Conservation (phyloP, 2,888 invertebrate species). For the Lycophotia porphyrea region DNA sequence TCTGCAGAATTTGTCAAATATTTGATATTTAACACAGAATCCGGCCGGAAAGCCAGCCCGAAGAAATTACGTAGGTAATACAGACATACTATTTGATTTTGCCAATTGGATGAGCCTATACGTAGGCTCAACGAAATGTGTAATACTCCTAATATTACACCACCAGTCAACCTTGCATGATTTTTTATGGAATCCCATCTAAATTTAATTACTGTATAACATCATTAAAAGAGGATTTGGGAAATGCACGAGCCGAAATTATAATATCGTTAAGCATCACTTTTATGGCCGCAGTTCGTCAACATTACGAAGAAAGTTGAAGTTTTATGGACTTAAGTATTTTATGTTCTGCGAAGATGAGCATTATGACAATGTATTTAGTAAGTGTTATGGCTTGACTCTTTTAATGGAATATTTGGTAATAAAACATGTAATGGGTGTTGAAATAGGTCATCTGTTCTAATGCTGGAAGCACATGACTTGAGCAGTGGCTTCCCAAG, state of each 20-base stretch:
- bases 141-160: not conserved
- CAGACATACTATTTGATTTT: not conserved
- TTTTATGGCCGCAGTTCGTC: conserved; percentile 54
- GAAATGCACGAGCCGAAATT: conserved; percentile 28
- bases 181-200: conserved; percentile 12
- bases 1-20: not conserved
- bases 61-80: not conserved
- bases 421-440: conserved; percentile 18
- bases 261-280: conserved; percentile 44
- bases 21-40: not conserved
- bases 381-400: conserved; percentile 27
- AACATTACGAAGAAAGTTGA: conserved; percentile 49
- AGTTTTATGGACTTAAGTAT: conserved; percentile 55
- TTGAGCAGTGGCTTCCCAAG: not conserved
- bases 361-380: conserved; percentile 34
- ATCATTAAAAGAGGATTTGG: conserved; percentile 33
- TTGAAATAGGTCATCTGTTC: not conserved
- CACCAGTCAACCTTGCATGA: not conserved
- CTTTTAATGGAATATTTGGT: conserved; percentile 29
- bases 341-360: conserved; percentile 36
- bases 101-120: not conserved
- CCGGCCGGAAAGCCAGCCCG: not conserved
- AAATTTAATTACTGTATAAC: conserved; percentile 16
- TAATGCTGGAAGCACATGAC: not conserved
- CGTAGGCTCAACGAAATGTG: not conserved